Evolutionary conservation across 1,140 invertebrate species (phyloP).

Genomic region (Drosophila ercepeae): DNA sequence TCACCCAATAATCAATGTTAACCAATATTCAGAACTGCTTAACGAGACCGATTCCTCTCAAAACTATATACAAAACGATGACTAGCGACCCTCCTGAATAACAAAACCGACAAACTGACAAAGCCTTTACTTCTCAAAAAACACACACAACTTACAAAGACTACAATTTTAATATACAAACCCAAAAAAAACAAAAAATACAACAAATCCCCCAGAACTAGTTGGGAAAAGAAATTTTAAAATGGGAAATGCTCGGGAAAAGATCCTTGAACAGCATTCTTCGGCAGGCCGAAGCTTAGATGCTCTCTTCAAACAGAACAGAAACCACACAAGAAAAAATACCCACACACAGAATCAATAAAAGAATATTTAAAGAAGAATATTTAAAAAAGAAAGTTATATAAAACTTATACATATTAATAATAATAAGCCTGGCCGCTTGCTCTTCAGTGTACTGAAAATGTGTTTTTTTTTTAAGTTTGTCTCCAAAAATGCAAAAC

Average conservation of each 20-base stretch:
- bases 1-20: conserved; percentile 1
- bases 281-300: conserved; percentile 71
- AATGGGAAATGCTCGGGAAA: conserved; percentile 8
- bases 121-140: conserved; percentile 40
- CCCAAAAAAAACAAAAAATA: too few relatives aligned
- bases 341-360: conserved; percentile 4
- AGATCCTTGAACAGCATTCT: conserved; percentile 49
- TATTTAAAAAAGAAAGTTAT: conserved; percentile 8
- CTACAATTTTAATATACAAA: conserved; percentile 52
- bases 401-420: conserved; percentile 19
- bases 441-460: conserved; percentile 19
- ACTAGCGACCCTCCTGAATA: conserved; percentile 39
- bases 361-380: conserved; percentile 4
- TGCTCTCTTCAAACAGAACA: conserved; percentile 39
- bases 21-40: conserved; percentile 10
- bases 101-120: too few relatives aligned
- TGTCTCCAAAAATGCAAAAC: conserved; percentile 11
- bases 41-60: conserved; percentile 4
- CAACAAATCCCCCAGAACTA: neutral
- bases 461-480: conserved; percentile 4
- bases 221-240: conserved; percentile 17
- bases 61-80: conserved; percentile 10
- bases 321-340: neutral
- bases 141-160: conserved; percentile 39
- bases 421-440: conserved; percentile 24